Percentiles rank a stretch among this genome's conserved stretches.
Evolutionary conservation across 2,113 vertebrate genomes (phyloP).

Genomic region (Thamnophis sirtalis): DNA sequence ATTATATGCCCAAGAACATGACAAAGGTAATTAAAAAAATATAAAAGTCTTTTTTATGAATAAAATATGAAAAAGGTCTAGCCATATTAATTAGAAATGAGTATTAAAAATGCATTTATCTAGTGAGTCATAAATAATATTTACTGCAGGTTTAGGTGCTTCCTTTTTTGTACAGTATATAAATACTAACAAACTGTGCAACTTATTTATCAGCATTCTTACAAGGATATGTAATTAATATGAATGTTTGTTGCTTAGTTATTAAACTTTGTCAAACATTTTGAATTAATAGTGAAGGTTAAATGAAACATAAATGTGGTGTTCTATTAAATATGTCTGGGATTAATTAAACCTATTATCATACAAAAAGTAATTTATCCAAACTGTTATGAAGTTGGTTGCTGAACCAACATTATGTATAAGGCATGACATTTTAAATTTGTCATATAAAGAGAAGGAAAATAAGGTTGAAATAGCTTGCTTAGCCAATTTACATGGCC

Average conservation of each 20-base stretch:
- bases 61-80: slow-evolving; percentile 1
- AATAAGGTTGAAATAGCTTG: background rate
- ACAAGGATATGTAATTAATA: slow-evolving; percentile 7
- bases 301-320: background rate
- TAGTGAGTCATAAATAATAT: slow-evolving; percentile 3
- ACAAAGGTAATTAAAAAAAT: background rate
- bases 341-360: slow-evolving; percentile 19
- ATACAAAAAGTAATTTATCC: background rate
- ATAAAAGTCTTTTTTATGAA: background rate
- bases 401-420: background rate
- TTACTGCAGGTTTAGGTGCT: slow-evolving; percentile 1
- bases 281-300: slow-evolving; percentile 6
- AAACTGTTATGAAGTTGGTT: background rate
- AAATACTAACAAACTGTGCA: slow-evolving; percentile 4
- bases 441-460: background rate
- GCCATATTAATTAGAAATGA: background rate
- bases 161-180: background rate
- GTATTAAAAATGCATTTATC: slow-evolving; percentile 2
- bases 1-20: background rate
- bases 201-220: slow-evolving; percentile 13
- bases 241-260: slow-evolving; percentile 8
- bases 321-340: background rate
- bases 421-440: background rate
- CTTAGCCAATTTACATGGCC: background rate
- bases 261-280: slow-evolving; percentile 17